Base-by-base conservation (phyloP, 2,797 vertebrate genomes). In the Apogon hyalosoma region DNA sequence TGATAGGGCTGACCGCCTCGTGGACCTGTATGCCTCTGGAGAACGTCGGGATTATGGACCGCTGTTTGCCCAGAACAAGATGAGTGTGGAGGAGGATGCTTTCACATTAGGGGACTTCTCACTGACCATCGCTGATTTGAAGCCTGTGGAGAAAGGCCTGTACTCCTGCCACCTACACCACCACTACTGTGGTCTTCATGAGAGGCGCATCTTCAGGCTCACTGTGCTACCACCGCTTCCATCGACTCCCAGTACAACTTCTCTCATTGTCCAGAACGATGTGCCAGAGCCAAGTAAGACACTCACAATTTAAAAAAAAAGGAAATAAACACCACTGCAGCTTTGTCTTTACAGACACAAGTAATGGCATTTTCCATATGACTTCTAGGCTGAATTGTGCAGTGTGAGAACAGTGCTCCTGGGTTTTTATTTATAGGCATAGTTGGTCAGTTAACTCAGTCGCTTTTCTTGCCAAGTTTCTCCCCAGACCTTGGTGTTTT, bases 101-200 rank as follows among this genome's bases (percentile, higher is more conserved):
- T 99, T 99, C 36, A 92, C 92, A 2, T 53, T 93, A 3, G 98
- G 98, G 0, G 97, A 99, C 80, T 99, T 99, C 90, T 98, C 97
- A 0, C 92, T 99, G 72, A 75, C 86, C 41, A 94, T 99, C 51
- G 82, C 92, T 0, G 69, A 84, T 64, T 79, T 99, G 90, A 95
- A 92, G 73, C 93, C 88, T 0, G 87, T 87, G 0, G 95, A 98
- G 1, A 95, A 94, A 84, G 98, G 97, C 56, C 94, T 96, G 21
- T 99, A 98, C 72, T 97, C 96, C 21, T 99, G 98, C 83, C 95
- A 98, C 86, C 91, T 99, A 78, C 97, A 98, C 76, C 98, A 99
- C 57, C 97, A 99, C 84, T 99, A 99, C 92, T 99, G 98, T 0
- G 97, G 97, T 0, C 92, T 98, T n/a, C 93, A 97, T 0, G 97